Evolutionary conservation across 1,140 invertebrate genomes (phyloP).

Genomic region (Lepidurus packardi): DNA sequence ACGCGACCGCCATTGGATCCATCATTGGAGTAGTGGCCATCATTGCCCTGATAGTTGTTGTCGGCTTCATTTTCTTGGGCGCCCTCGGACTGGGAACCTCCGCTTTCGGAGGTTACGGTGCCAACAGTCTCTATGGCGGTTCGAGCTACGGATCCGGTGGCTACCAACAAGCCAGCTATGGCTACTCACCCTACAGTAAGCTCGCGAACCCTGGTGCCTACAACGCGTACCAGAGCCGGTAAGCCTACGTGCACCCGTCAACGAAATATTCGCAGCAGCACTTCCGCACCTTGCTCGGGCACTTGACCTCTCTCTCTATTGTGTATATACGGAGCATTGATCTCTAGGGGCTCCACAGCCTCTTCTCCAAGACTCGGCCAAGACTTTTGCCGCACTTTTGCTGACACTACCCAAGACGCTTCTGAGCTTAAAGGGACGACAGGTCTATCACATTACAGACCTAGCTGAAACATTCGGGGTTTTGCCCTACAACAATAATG

Average conservation of each 20-base stretch:
- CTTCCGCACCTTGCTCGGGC: neutral
- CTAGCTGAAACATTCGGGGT: no score
- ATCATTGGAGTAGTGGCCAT: neutral
- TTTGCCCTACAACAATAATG: no score
- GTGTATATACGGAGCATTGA: conserved; percentile 1
- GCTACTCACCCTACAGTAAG: neutral
- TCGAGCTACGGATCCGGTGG: neutral
- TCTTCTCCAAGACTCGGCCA: neutral
- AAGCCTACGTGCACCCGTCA: conserved; percentile 1
- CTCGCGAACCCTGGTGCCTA: neutral
- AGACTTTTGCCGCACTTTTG: no score
- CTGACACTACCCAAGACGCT: no score
- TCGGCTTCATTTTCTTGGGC: neutral
- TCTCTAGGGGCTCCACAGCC: neutral
- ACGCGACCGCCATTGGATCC: neutral
- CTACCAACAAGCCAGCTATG: neutral
- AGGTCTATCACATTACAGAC: no score
- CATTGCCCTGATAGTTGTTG: neutral
- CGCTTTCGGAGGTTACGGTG: conserved; percentile 3
- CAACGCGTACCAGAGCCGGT: neutral
- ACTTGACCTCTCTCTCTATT: neutral
- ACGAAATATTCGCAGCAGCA: neutral
- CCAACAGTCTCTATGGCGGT: neutral
- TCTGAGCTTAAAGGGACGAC: no score
- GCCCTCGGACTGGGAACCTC: neutral